Evolutionary conservation across 2,888 invertebrate species (phyloP).

Genomic region (Aporophyla nigra): DNA sequence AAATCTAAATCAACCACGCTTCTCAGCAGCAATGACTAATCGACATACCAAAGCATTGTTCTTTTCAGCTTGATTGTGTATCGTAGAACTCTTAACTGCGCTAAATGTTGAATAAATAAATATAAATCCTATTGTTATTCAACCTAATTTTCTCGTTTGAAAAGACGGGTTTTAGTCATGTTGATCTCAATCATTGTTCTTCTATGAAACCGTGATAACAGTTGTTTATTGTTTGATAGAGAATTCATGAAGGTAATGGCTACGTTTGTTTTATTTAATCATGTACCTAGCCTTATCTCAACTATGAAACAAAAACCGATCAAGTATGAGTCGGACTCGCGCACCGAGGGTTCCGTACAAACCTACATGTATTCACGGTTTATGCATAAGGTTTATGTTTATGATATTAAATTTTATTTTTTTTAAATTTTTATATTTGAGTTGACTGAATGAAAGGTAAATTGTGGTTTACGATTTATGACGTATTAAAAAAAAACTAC

Average conservation of each 20-base stretch:
- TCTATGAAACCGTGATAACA: conserved; percentile 25
- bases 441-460: no score
- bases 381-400: no score
- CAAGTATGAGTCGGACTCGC: no score
- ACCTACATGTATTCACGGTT: no score
- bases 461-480: no score
- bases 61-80: conserved; percentile 30
- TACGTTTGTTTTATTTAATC: conserved; percentile 15
- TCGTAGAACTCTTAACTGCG: conserved; percentile 27
- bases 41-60: conserved; percentile 42
- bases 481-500: no score
- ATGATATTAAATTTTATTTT: no score
- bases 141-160: conserved; percentile 35
- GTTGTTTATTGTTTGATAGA: conserved; percentile 34
- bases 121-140: conserved; percentile 44
- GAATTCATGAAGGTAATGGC: conserved; percentile 1
- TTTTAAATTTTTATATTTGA: no score
- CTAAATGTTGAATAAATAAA: conserved; percentile 46
- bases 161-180: conserved; percentile 25
- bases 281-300: no score
- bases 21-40: conserved; percentile 23
- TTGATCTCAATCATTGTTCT: conserved; percentile 47
- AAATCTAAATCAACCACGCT: background rate
- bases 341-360: no score
- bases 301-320: no score